These are phyloP conservation scores for Aplidium turbinatum DNA, from an alignment of 23 tunicate species.

Conservation along the genomic window DNA sequence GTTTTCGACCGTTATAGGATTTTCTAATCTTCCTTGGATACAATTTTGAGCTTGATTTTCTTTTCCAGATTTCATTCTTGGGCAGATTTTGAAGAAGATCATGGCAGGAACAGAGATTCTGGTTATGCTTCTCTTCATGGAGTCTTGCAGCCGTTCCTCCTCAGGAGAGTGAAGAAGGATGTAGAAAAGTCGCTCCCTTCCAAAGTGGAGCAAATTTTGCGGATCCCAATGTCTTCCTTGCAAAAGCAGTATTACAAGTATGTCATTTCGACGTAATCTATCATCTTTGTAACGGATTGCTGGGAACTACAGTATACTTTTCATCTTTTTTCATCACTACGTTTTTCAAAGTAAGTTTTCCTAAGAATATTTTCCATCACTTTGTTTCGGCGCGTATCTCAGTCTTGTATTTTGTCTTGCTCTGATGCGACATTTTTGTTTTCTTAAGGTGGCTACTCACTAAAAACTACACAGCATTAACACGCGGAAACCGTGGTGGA, in stretches of 20 bases:
- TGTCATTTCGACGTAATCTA: too few species aligned
- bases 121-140: conserved; percentile 94
- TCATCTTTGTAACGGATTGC: too few species aligned
- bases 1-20: too few species aligned
- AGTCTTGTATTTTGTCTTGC: conserved; percentile 1
- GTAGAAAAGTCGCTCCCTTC: conserved; percentile 98
- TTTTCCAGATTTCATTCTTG: conserved; percentile 80
- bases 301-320: background rate
- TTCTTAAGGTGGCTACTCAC: conserved; percentile 86
- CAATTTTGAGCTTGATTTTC: too few species aligned
- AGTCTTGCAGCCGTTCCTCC: conserved; percentile 90
- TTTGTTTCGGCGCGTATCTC: background rate
- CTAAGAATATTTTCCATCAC: conserved; percentile 5
- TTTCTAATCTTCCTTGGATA: too few species aligned
- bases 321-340: background rate
- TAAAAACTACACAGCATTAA: conserved; percentile 76
- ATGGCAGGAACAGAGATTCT: conserved; percentile 71
- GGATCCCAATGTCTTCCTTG: conserved; percentile 82
- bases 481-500: conserved; percentile 61
- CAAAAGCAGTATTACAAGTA: conserved; percentile 98
- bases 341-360: background rate
- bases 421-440: background rate
- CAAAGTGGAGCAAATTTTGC: conserved; percentile 94
- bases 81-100: conserved; percentile 79
- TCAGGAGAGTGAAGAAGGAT: conserved; percentile 96